phyloP scores from a whole-genome alignment of 2,113 vertebrate species.

The Spilogale gracilis region DNA sequence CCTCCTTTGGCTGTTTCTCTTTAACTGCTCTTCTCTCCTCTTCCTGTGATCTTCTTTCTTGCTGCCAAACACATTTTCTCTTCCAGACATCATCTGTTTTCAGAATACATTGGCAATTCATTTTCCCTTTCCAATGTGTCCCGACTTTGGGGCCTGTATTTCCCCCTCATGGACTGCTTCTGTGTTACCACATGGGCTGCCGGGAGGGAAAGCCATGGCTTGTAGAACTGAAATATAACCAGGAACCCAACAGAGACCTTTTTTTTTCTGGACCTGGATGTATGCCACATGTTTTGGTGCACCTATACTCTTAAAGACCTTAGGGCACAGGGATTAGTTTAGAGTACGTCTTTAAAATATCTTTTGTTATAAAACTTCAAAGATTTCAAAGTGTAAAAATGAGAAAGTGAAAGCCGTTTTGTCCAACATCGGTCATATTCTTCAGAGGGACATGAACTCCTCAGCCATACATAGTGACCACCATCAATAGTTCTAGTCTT shows the following conservation, averaged over 20 bases:
- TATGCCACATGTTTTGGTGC: background rate
- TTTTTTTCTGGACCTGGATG: background rate
- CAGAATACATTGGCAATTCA: constrained; percentile 61
- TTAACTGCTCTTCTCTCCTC: constrained; percentile 42
- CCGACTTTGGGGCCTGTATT: background rate
- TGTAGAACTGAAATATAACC: background rate
- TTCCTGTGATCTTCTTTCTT: constrained; percentile 68
- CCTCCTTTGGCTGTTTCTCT: constrained; percentile 69
- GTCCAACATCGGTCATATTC: background rate
- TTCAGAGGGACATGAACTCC: background rate
- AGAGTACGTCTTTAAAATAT: constrained; percentile 27
- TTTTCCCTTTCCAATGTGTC: constrained; percentile 37
- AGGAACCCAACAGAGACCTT: background rate
- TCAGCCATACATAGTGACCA: background rate
- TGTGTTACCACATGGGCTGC: background rate
- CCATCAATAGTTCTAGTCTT: background rate
- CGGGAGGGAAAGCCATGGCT: background rate
- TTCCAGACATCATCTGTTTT: constrained; percentile 83
- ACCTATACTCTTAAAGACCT: background rate
- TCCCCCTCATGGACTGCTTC: background rate
- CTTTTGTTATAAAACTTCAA: background rate
- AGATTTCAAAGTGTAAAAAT: background rate
- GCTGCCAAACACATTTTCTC: constrained; percentile 76
- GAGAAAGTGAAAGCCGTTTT: background rate
- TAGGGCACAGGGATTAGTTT: background rate